These are phyloP conservation scores for Machimus atricapillus DNA, from an alignment of 2,888 invertebrate genomes.

Conservation along the genomic window DNA sequence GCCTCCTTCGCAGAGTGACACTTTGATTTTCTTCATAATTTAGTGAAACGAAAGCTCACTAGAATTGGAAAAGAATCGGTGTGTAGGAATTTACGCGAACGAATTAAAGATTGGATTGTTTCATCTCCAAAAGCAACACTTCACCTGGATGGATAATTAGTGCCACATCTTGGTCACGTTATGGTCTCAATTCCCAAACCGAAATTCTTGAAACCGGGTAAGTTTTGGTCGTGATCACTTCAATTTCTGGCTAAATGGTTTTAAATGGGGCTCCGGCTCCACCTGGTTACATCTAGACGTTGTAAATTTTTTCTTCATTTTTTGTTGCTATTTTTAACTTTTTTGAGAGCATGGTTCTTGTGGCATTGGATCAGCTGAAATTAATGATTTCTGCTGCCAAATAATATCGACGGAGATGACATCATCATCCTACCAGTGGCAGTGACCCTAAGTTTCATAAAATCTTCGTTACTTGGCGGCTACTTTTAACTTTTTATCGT, in stretches of 20 bases:
- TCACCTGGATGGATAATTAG: neutral
- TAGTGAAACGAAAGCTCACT: neutral
- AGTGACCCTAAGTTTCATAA: neutral
- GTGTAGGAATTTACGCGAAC: neutral
- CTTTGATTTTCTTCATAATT: neutral
- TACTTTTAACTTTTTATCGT: neutral
- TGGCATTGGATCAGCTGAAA: neutral
- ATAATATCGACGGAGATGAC: neutral
- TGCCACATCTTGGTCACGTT: neutral
- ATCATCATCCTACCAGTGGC: neutral
- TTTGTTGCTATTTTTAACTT: neutral
- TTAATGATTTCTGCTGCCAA: neutral
- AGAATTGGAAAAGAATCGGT: neutral
- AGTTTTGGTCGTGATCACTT: conserved; percentile 3
- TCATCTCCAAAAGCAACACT: neutral
- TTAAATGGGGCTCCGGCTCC: too few species aligned
- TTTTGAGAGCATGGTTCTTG: neutral
- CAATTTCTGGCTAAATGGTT: neutral
- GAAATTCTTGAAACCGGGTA: conserved; percentile 48
- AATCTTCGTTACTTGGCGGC: neutral
- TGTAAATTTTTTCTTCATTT: neutral
- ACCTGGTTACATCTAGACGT: neutral
- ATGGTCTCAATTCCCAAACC: conserved; percentile 46
- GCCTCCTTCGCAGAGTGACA: neutral
- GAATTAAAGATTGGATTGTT: neutral